Percentiles rank a stretch among this genome's conserved stretches.
Conservation (phyloP, 1,140 invertebrate genomes). For the Drosophila aff. region DNA sequence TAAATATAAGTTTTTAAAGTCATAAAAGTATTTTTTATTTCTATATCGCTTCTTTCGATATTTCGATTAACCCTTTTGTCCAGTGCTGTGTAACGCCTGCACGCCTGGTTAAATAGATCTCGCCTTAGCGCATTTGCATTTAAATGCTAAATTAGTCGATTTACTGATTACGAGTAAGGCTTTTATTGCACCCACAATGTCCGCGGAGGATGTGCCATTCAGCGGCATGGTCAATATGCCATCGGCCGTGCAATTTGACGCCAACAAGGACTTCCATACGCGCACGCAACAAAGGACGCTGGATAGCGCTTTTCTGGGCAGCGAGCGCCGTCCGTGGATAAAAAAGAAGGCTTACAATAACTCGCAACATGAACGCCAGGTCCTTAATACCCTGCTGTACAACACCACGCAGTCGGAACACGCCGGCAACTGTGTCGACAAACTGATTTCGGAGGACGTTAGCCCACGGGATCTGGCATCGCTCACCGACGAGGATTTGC, state of each 20-base stretch:
- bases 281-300: conserved; percentile 47
- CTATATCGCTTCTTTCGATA: background rate
- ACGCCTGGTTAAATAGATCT: background rate
- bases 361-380: conserved; percentile 34
- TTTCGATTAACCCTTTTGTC: background rate
- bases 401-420: conserved; percentile 2
- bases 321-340: conserved; percentile 34
- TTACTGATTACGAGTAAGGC: background rate
- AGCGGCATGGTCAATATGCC: conserved; percentile 12
- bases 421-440: conserved; percentile 25
- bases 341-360: conserved; percentile 4
- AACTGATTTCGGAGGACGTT: conserved; percentile 61
- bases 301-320: conserved; percentile 55
- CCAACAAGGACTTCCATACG: conserved; percentile 58
- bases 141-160: conserved; percentile 18
- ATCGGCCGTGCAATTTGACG: conserved; percentile 47
- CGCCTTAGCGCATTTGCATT: conserved; percentile 16
- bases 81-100: conserved; percentile 8
- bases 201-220: conserved; percentile 45
- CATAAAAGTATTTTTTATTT: background rate
- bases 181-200: conserved; percentile 25
- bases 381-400: conserved; percentile 31
- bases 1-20: background rate
- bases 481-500: conserved; percentile 60
- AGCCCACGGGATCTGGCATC: conserved; percentile 66